phyloP scores from a whole-genome alignment of 2,113 vertebrate genomes.

The Urocitellus parryii region DNA sequence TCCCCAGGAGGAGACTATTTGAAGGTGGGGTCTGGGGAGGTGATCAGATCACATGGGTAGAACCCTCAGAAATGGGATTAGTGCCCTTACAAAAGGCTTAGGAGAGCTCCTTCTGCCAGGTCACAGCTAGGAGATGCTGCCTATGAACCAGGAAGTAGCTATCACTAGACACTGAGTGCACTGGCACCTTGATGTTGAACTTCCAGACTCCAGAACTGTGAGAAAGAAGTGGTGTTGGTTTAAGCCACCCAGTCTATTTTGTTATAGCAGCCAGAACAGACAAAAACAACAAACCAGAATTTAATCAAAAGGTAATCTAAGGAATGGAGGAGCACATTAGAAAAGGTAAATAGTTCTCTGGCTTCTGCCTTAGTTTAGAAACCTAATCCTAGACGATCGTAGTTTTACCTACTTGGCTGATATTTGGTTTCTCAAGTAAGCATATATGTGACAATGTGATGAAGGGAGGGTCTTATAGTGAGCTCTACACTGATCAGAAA shows the following conservation, averaged over 20 bases:
- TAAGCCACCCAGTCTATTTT: background rate
- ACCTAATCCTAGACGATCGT: background rate
- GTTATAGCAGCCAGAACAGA: background rate
- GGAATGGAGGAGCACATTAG: background rate
- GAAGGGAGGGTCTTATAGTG: background rate
- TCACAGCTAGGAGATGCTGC: background rate
- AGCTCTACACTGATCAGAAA: background rate
- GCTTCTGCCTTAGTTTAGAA: background rate
- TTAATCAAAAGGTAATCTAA: background rate
- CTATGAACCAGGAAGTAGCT: background rate
- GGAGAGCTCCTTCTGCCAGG: background rate
- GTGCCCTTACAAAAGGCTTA: background rate
- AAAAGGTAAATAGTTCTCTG: background rate
- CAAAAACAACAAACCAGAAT: background rate
- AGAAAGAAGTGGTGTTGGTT: background rate
- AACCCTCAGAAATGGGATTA: background rate
- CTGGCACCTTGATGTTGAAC: background rate
- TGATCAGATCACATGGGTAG: background rate
- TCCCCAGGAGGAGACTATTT: background rate
- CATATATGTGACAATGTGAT: background rate
- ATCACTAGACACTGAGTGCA: background rate
- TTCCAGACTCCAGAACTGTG: background rate
- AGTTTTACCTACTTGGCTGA: background rate
- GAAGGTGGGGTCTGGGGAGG: background rate
- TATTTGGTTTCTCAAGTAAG: constrained; percentile 49